Percentiles rank a stretch among this genome's conserved stretches.
Evolutionary conservation across 2,797 vertebrate genomes (phyloP).

Genomic region (Myotis pilosus): DNA sequence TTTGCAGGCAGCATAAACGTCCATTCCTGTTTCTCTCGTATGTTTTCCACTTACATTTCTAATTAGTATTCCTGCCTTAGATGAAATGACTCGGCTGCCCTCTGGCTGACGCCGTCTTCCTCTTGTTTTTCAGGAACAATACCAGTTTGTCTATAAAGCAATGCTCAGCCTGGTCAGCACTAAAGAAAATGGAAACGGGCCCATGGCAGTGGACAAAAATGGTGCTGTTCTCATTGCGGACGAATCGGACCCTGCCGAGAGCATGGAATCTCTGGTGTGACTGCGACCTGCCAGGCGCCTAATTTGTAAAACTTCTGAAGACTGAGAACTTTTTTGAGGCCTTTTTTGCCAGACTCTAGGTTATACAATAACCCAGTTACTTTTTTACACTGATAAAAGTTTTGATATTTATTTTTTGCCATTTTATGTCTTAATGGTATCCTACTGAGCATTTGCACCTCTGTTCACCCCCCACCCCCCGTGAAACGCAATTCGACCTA

Average conservation of each 20-base stretch:
- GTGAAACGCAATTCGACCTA: slow-evolving; percentile 92
- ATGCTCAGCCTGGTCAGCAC: slow-evolving; percentile 95
- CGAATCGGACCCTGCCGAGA: slow-evolving; percentile 94
- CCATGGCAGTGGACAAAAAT: slow-evolving; percentile 90
- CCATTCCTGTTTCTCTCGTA: background rate
- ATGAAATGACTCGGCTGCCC: background rate
- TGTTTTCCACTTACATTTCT: background rate
- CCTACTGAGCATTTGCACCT: slow-evolving; percentile 97
- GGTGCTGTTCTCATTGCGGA: slow-evolving; percentile 90
- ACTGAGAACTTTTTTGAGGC: slow-evolving; percentile 97
- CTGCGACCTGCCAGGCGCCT: slow-evolving; percentile 85
- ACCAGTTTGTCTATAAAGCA: slow-evolving; percentile 95
- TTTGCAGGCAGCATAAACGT: background rate
- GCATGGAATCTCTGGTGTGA: slow-evolving; percentile 96
- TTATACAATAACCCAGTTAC: slow-evolving; percentile 98
- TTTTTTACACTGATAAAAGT: slow-evolving; percentile 99
- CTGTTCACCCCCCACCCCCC: slow-evolving; percentile 89
- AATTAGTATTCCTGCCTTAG: background rate
- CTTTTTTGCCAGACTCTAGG: slow-evolving; percentile 99
- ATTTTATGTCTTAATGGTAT: slow-evolving; percentile 99
- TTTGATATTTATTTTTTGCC: slow-evolving; percentile 99
- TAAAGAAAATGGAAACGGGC: slow-evolving; percentile 89
- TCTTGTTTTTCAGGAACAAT: slow-evolving; percentile 90
- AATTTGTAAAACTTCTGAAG: slow-evolving; percentile 93
- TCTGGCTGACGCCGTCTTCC: background rate